A percentile compares a stretch with the other conserved stretches of the same genome.
phyloP scores from a whole-genome alignment of 1,140 invertebrate genomes.

The Heterodera carotae region DNA sequence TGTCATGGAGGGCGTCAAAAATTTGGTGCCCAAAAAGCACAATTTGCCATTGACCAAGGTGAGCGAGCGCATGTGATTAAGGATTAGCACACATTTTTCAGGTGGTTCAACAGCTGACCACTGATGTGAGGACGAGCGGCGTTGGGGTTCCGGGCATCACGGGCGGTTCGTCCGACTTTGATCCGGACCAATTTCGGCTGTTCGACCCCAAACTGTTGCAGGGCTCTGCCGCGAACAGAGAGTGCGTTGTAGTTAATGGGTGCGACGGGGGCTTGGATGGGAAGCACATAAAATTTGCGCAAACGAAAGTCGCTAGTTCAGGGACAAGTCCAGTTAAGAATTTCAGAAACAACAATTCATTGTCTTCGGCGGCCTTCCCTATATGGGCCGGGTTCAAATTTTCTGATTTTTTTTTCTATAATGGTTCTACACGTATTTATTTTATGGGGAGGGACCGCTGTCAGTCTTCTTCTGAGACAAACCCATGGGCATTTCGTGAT shows the following conservation, averaged over 20 bases:
- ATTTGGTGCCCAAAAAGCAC: slow-evolving; percentile 95
- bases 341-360: too few relatives aligned
- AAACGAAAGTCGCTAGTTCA: neutral
- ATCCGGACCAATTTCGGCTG: slow-evolving; percentile 84
- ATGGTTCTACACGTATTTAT: too few relatives aligned
- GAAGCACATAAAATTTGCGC: neutral
- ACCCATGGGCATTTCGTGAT: neutral
- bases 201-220: slow-evolving; percentile 88
- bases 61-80: neutral
- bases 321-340: too few relatives aligned
- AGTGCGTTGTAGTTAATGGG: slow-evolving; percentile 44
- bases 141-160: slow-evolving; percentile 9
- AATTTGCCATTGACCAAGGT: slow-evolving; percentile 83
- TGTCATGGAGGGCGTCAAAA: slow-evolving; percentile 99
- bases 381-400: too few relatives aligned
- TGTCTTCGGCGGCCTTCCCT: too few relatives aligned
- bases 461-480: neutral
- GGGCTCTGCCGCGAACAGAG: slow-evolving; percentile 69
- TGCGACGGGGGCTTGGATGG: too few relatives aligned
- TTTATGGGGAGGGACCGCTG: too few relatives aligned
- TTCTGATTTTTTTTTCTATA: too few relatives aligned
- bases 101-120: slow-evolving; percentile 87
- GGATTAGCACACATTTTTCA: slow-evolving; percentile 31
- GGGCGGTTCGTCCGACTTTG: slow-evolving; percentile 67
- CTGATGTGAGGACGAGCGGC: slow-evolving; percentile 69